phyloP scores from a whole-genome alignment of 2,888 invertebrate species.

The Folsomia candida region DNA sequence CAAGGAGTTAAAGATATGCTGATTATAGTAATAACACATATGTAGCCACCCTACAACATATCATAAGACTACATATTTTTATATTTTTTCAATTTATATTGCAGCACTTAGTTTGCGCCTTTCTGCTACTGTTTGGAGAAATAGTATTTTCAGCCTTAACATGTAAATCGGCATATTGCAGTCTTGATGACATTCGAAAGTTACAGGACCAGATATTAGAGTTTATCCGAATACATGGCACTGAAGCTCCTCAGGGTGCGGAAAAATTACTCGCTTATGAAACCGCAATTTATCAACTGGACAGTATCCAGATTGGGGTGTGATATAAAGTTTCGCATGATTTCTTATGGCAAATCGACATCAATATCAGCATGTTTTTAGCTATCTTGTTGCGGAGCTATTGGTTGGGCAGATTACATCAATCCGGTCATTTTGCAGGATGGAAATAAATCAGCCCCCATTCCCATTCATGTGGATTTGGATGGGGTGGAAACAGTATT shows the following conservation, averaged over 20 bases:
- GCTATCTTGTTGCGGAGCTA: constrained; percentile 35
- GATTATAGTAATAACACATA: not conserved
- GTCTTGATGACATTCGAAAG: not conserved
- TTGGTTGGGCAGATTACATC: constrained; percentile 31
- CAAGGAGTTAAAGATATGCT: not conserved
- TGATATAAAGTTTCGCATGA: too few species aligned
- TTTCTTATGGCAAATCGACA: too few species aligned
- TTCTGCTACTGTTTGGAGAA: not conserved
- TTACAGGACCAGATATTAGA: not conserved
- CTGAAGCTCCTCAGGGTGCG: not conserved
- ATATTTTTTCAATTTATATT: too few species aligned
- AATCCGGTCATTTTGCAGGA: constrained; percentile 15
- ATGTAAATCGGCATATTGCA: not conserved
- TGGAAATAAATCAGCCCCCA: not conserved
- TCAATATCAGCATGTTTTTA: too few species aligned
- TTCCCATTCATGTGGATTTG: constrained; percentile 2
- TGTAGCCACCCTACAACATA: too few species aligned
- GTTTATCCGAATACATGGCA: not conserved
- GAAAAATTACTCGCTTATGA: not conserved
- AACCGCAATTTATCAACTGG: not conserved
- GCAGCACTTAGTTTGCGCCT: not conserved
- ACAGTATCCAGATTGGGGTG: constrained; percentile 1
- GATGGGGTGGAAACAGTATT: constrained; percentile 27
- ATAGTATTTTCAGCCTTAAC: not conserved
- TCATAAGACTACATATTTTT: too few species aligned